Conservation (phyloP, 2,797 vertebrate species). For the Perdix hodgsoniae region DNA sequence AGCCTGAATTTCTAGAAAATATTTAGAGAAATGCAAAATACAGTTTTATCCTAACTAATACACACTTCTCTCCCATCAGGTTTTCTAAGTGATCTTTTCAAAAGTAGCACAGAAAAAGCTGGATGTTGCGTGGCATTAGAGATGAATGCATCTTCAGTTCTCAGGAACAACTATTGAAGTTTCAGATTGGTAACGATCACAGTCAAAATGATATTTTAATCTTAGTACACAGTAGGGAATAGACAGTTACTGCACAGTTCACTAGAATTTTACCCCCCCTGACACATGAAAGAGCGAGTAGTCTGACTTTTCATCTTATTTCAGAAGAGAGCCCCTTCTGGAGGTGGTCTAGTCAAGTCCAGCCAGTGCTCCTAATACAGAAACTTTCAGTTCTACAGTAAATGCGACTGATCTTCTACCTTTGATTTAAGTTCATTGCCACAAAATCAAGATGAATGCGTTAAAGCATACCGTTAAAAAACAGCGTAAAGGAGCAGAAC, state of each 20-base stretch:
- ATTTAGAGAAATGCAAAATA: slow-evolving; percentile 32
- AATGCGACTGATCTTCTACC: slow-evolving; percentile 75
- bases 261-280: slow-evolving; percentile 79
- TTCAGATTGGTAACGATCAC: slow-evolving; percentile 70
- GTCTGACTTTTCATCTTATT: slow-evolving; percentile 81
- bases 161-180: slow-evolving; percentile 69
- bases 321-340: slow-evolving; percentile 76
- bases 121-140: slow-evolving; percentile 41
- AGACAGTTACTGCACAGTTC: slow-evolving; percentile 77
- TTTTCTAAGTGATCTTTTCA: slow-evolving; percentile 48
- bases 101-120: slow-evolving; percentile 38
- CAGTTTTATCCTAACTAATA: slow-evolving; percentile 36
- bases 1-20: slow-evolving; percentile 13
- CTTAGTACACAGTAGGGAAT: slow-evolving; percentile 75
- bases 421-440: slow-evolving; percentile 80
- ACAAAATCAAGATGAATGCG: slow-evolving; percentile 70
- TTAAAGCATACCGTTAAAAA: slow-evolving; percentile 70
- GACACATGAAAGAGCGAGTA: slow-evolving; percentile 80
- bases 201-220: slow-evolving; percentile 71
- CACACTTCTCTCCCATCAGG: slow-evolving; percentile 16
- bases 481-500: slow-evolving; percentile 61
- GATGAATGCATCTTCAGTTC: slow-evolving; percentile 62
- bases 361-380: slow-evolving; percentile 70
- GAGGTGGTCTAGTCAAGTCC: slow-evolving; percentile 79
- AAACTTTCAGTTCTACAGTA: slow-evolving; percentile 79